Base-by-base conservation (phyloP, 2,797 vertebrate genomes). In the Pseudochromis fuscus region DNA sequence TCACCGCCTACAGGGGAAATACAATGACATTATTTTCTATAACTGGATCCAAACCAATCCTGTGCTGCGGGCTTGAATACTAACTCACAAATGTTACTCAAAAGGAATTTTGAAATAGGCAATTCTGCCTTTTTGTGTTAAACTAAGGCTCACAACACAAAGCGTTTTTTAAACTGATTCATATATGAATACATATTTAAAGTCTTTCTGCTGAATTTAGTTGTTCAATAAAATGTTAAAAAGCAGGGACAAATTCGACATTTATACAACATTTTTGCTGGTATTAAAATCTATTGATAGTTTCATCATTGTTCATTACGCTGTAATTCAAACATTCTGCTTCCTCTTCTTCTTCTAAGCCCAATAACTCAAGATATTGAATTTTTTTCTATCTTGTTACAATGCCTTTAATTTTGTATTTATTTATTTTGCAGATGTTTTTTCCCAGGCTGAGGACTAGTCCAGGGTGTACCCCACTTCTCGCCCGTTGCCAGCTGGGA, bases 1-100 rank as follows among this genome's bases (percentile, higher is more conserved):
- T 96, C 95, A 8, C 95, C 96, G 30, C 96, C 96, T 98, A 48
- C 31, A 31, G 77, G 55, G 61, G 67, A 74, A 61, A 35, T 13
- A 72, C 31, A 83, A 56, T 44, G 19, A 72, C 27, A 44, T 77
- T 44, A 77, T 81, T 74, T 70, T 67, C 31, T 28, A 10, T 49
- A 16, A 18, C 59, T 72, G 60, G 35, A 75, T 75, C 44, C 74
- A 67, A 75, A 73, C 50, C 60, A 56, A 52, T 69, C 38, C 53
- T 59, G 24, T 24, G 28, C 12, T 30, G 27, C 63, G 28, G 38
- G 13, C 67, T 53, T 27, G 76, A 84, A 80, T 73, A 71, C 56
- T 28, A 80, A 87, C 44, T 51, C 44, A 12, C 23, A 69, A 68
- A 63, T 33, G 21, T 61, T 62, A 45, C 44, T 23, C 1, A 28